Evolutionary conservation across 2,797 vertebrate species (phyloP), one percentile per base, ranked within the genome.

Genomic region (Phataginus tetradactyla): DNA sequence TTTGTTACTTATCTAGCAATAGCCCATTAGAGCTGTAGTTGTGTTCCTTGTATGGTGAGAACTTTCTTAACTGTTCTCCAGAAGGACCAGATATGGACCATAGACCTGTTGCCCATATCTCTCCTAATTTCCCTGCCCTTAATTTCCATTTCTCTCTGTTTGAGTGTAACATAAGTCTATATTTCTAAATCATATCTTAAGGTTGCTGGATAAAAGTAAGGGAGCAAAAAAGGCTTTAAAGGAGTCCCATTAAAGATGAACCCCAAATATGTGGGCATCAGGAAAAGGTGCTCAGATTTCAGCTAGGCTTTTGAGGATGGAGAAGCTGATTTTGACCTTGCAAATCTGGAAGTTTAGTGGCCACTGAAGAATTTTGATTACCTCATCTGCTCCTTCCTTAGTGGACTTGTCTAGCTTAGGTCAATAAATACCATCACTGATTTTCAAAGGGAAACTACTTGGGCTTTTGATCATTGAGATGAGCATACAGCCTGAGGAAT

Each of bases 121-220:
- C 14, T 61, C 27, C 71, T 55, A 37, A 37, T 66, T 84, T 87
- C n/a, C 29, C 25, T 53, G 20, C 9, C 90, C 17, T 64, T 34
- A 64, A 59, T 59, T 32, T 68, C 63, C 20, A 34, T 42, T 71
- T 77, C 68, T 87, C 39, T 75, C 42, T 96, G 77, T 39, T 91
- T 61, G 53, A 90, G 18, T 78, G 83, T 68, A 90, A 68, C 7
- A 7, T 39, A 93, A 77, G 37, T 85, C 90, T 94, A 5, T 86
- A 53, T 91, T 86, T 95, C 78, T 89, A 45, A 92, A 79, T 81
- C 49, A 57, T 45, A 45, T 91, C n/a, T 81, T 91, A 89, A 80
- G 27, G 49, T 77, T 96, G 42, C 20, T 83, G 17, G 42, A 34
- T 95, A 72, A 92, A 87, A 94, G 64, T 45, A n/a, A 53, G 27